Evolutionary conservation across 1,140 invertebrate genomes (phyloP), one percentile per base, ranked within the genome.

Genomic region (Orius insidiosus): DNA sequence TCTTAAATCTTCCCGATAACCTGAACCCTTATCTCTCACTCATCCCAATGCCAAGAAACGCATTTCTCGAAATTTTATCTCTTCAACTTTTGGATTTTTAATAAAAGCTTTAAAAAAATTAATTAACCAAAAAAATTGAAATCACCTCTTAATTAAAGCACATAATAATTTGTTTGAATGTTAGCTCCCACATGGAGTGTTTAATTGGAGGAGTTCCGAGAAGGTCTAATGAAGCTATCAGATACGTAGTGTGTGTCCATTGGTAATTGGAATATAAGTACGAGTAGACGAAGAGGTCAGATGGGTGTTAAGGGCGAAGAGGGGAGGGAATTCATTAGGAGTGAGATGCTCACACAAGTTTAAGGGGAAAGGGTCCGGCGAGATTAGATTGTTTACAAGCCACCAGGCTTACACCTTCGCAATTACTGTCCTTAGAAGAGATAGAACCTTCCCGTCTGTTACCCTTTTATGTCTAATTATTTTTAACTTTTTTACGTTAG

Each of bases 131-230:
- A 41, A 41, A 41, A 14, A 14, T 14, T 9, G 39, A 41, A 41
- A 41, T 41, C 39, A 41, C 39, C 13, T 14, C 39, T 41, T 41
- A 41, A 41, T 41, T 41, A 41, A 41, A 41, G 16, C 39, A 41
- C 39, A 41, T 41, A 41, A 41, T 41, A 41, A 41, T 41, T 41
- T 41, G 39, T 41, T 41, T 41, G 39, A 41, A 41, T 19, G n/a
- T 41, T 14, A 19, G 39, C 39, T 41, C 39, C 39, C 39, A 41
- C 39, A 41, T 41, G 39, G 39, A 41, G 39, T 41, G 24, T 41
- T 41, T 41, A 41, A 41, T 41, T 41, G 39, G 39, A 18, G 16
- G 16, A 19, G 39, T 41, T 41, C 39, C 16, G 18, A 41, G 39
- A 41, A 41, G 39, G 24, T 14, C 39, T 41, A 41, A 41, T 41